Conservation (phyloP, 35 echinoderm and acorn worm species). For the Patiria miniata region DNA sequence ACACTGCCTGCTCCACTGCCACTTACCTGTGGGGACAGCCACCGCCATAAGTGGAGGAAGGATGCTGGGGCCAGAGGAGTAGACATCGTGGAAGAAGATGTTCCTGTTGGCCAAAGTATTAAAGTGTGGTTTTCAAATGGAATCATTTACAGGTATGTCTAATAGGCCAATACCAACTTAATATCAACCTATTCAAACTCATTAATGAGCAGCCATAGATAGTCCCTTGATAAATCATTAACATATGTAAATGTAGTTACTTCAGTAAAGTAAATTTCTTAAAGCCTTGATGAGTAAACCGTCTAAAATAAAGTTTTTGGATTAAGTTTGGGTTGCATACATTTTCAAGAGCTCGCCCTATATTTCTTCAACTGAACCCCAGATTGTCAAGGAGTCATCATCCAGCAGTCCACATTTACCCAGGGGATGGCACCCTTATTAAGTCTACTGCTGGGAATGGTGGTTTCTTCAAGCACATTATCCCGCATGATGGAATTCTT, state of each 20-base stretch:
- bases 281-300: too few species aligned
- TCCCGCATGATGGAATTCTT: not conserved
- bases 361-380: too few species aligned
- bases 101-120: not conserved
- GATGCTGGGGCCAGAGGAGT: not conserved
- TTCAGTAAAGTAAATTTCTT: too few species aligned
- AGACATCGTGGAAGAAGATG: not conserved
- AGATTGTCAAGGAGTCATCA: not conserved
- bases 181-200: too few species aligned
- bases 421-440: not conserved
- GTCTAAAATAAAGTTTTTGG: too few species aligned
- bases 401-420: not conserved
- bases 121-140: conserved; percentile 23
- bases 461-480: not conserved
- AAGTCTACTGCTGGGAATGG: not conserved
- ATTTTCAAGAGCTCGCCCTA: too few species aligned
- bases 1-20: not conserved
- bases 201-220: too few species aligned
- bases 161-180: too few species aligned
- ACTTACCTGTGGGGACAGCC: not conserved
- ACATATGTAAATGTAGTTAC: too few species aligned
- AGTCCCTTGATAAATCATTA: too few species aligned
- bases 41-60: conserved; percentile 18
- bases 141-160: not conserved
- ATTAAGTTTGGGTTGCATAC: too few species aligned